Conservation (phyloP, 2,113 vertebrate species). For the Nycticryphes semicollaris region DNA sequence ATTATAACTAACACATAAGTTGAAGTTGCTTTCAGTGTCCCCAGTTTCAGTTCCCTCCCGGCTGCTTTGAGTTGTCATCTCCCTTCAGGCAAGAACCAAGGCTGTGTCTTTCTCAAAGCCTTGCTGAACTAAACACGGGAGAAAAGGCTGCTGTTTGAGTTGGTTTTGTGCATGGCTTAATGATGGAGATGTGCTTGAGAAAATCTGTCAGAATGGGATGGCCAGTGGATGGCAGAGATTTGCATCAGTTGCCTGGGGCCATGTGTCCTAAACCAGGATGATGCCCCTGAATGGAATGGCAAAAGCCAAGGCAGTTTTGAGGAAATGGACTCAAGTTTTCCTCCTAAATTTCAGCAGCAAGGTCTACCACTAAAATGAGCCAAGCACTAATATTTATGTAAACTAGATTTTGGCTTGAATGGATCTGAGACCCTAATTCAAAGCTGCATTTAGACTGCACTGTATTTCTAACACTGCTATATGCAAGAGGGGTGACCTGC, state of each 20-base stretch:
- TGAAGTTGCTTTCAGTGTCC: not conserved
- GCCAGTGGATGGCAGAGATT: not conserved
- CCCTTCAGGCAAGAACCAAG: not conserved
- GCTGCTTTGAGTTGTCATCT: not conserved
- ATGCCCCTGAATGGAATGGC: not conserved
- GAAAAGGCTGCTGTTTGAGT: not conserved
- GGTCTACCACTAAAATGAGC: not conserved
- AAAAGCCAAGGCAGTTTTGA: not conserved
- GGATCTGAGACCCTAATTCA: not conserved
- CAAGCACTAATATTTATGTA: not conserved
- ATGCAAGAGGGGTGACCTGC: not conserved
- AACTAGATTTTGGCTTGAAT: not conserved
- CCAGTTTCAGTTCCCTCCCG: not conserved
- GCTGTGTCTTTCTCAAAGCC: not conserved
- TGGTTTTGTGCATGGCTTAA: not conserved
- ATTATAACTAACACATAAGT: not conserved
- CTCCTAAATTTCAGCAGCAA: not conserved
- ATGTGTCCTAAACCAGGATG: not conserved
- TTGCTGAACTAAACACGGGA: not conserved
- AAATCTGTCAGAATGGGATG: not conserved
- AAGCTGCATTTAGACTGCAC: not conserved
- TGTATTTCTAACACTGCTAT: not conserved
- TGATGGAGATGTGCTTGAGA: not conserved
- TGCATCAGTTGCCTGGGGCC: not conserved
- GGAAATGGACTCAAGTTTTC: not conserved